Evolutionary conservation across 64 coral and sea anemone species (phyloP).

Genomic region (Montipora foliosa): DNA sequence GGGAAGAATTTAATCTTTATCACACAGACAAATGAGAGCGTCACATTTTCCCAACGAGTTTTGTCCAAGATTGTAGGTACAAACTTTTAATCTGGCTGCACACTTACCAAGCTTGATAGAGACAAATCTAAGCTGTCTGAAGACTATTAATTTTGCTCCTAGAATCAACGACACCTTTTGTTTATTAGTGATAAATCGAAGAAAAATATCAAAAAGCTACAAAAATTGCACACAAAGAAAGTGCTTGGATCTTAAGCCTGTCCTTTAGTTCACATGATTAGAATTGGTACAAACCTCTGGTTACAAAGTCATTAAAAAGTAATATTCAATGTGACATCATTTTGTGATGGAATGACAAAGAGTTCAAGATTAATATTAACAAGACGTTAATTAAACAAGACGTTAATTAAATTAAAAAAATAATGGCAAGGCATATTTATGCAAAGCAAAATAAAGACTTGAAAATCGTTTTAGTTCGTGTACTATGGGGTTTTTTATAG

Average conservation of each 20-base stretch:
- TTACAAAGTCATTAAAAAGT: background rate
- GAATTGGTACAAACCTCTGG: background rate
- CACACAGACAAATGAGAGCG: no score
- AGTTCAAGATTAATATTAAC: background rate
- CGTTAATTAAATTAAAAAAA: no score
- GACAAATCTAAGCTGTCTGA: background rate
- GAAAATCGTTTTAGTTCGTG: no score
- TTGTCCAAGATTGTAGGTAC: no score
- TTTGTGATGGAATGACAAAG: background rate
- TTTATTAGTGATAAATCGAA: conserved; percentile 13
- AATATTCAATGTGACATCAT: background rate
- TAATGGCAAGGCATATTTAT: no score
- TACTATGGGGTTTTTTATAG: no score
- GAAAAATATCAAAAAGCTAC: conserved; percentile 19
- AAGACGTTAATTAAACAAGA: no score
- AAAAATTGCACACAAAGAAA: background rate
- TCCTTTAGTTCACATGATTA: background rate
- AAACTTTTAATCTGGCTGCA: no score
- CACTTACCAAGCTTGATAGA: no score
- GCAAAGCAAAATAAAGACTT: no score
- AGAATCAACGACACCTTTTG: conserved; percentile 24
- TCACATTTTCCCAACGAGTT: no score
- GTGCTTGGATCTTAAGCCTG: background rate
- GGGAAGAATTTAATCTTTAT: no score
- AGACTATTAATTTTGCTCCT: conserved; percentile 35